A percentile compares a stretch with the other conserved stretches of the same genome.
These are phyloP conservation scores for Drosophila gaucha DNA, from an alignment of 2,888 invertebrate genomes.

Conservation along the genomic window DNA sequence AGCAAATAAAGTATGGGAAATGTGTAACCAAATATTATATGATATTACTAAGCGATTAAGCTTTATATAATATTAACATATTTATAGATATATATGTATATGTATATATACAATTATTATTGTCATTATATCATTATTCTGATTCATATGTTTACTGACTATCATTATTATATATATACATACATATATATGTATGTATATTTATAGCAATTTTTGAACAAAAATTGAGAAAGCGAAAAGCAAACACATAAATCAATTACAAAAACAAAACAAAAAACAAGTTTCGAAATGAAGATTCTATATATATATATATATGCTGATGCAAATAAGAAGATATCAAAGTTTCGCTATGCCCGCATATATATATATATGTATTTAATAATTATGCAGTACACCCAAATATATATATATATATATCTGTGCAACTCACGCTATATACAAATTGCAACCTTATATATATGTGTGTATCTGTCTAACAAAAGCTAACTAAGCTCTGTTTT, in stretches of 20 bases:
- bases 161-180: constrained; percentile 12
- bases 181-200: constrained; percentile 5
- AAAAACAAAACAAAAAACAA: constrained; percentile 13
- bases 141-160: constrained; percentile 24
- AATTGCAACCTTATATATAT: constrained; percentile 29
- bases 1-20: constrained; percentile 66
- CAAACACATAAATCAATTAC: constrained; percentile 39
- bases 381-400: too few relatives aligned
- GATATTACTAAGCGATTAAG: constrained; percentile 76
- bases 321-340: constrained; percentile 28
- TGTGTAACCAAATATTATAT: constrained; percentile 78
- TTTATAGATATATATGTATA: constrained; percentile 43
- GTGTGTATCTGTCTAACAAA: constrained; percentile 38
- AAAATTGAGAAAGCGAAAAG: constrained; percentile 8
- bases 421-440: constrained; percentile 32
- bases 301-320: constrained; percentile 11
- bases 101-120: constrained; percentile 30
- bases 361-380: constrained; percentile 8
- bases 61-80: constrained; percentile 70
- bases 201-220: constrained; percentile 19
- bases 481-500: constrained; percentile 20
- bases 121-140: constrained; percentile 58
- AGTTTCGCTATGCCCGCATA: constrained; percentile 27
- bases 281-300: constrained; percentile 10
- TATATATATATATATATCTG: constrained; percentile 23